These are phyloP conservation scores for Hippocampus mohnikei DNA, from an alignment of 2,113 vertebrate species.

Conservation along the genomic window DNA sequence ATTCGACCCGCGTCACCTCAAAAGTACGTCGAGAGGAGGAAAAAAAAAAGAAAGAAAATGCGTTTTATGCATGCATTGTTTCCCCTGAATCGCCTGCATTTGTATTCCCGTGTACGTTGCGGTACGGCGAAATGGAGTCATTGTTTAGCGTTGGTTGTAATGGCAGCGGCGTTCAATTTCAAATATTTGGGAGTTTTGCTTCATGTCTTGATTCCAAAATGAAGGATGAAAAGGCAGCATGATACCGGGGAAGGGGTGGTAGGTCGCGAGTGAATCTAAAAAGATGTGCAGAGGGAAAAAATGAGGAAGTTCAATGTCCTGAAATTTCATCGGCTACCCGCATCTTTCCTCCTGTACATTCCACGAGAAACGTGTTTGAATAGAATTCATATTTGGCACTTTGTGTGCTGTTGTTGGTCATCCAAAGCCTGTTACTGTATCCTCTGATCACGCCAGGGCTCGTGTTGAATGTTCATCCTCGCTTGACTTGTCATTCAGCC, in stretches of 20 bases:
- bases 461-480: slow-evolving; percentile 49
- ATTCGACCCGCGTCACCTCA: slow-evolving; percentile 4
- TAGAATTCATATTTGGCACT: slow-evolving; percentile 3
- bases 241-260: background rate
- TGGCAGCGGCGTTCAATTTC: slow-evolving; percentile 5
- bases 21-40: background rate
- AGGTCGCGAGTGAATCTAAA: slow-evolving; percentile 22
- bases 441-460: background rate
- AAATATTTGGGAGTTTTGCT: slow-evolving; percentile 5
- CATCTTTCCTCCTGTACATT: slow-evolving; percentile 45
- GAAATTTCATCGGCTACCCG: slow-evolving; percentile 1
- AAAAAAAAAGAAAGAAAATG: background rate
- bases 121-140: slow-evolving; percentile 18
- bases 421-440: background rate
- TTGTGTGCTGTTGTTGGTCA: background rate
- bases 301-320: slow-evolving; percentile 23
- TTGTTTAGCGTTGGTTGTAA: slow-evolving; percentile 42
- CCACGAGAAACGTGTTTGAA: slow-evolving; percentile 20
- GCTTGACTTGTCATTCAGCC: slow-evolving; percentile 30
- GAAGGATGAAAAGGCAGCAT: background rate
- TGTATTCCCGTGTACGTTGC: slow-evolving; percentile 32
- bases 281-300: slow-evolving; percentile 3
- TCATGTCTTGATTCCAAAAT: background rate
- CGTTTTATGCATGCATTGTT: slow-evolving; percentile 43
- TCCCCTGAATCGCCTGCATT: slow-evolving; percentile 30